Base-by-base conservation (phyloP, 2,888 invertebrate species). In the Ennomos erosarius region DNA sequence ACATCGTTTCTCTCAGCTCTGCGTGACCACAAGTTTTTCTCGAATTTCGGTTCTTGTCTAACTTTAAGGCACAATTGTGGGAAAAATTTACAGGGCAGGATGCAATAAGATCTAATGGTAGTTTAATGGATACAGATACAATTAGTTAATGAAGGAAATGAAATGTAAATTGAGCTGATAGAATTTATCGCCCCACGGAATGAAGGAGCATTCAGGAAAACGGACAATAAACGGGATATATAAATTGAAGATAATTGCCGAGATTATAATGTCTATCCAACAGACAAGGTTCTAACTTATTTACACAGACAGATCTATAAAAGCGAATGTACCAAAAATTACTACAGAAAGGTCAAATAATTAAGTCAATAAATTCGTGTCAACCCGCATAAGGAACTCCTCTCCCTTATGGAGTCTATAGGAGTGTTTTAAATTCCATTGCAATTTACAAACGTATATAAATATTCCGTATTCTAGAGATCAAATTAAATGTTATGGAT, bases 91-190 rank as follows among this genome's bases (percentile, higher is more conserved):
- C 37, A 57, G 68, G 56, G 55, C 71, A 67, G 69, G 67, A 66
- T 64, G 65, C 68, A 68, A 72, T 70, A 66, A 71, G 51, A 68
- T 68, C 68, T 64, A 64, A 65, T 65, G 59, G 64, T 59, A 66
- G 50, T 61, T 52, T 61, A 65, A 63, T 65, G 56, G 57, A 59
- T 63, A 55, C 57, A 56, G 33, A 55, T 57, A 52, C 52, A 70
- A 70, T 72, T 69, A 67, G 51, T 69, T 66, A 57, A 64, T 53
- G 55, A 68, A 74, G 73, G 73, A 80, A 75, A 75, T 71, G 36
- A 64, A 69, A 76, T 78, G 62, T 65, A 68, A 71, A 76, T 73
- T 33, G 50, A 69, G 58, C 65, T 55, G 62, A 65, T 64, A 61
- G 63, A 64, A 64, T 69, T 70, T 56, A 65, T 59, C 60, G 48